Percentiles rank a stretch among this genome's conserved stretches.
phyloP scores from a whole-genome alignment of 2,113 vertebrate species.

The Cyanoderma ruficeps region DNA sequence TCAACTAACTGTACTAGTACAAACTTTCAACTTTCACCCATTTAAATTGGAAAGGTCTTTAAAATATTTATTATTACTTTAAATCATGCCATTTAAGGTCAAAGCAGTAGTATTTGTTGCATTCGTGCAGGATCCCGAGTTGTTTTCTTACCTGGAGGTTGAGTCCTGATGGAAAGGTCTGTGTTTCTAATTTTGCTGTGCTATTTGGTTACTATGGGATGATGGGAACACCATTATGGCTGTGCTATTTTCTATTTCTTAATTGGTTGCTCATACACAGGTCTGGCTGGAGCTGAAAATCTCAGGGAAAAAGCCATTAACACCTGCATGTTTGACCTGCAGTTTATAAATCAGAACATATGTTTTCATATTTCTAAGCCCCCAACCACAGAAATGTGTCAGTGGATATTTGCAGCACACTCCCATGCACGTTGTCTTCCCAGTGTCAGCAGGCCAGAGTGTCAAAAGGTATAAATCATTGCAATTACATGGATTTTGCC shows the following conservation, averaged over 20 bases:
- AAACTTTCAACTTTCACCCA: slow-evolving; percentile 35
- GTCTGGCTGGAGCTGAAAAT: slow-evolving; percentile 58
- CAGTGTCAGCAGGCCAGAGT: slow-evolving; percentile 27
- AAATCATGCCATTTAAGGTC: slow-evolving; percentile 49
- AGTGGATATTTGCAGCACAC: slow-evolving; percentile 35
- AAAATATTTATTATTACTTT: slow-evolving; percentile 63
- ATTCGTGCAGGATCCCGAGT: not conserved
- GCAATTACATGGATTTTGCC: slow-evolving; percentile 38
- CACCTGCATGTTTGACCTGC: slow-evolving; percentile 62
- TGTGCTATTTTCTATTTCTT: slow-evolving; percentile 52
- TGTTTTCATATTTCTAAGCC: slow-evolving; percentile 65
- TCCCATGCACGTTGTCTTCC: slow-evolving; percentile 20
- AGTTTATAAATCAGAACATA: slow-evolving; percentile 70
- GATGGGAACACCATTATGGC: slow-evolving; percentile 64
- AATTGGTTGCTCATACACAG: slow-evolving; percentile 45
- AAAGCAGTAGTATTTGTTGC: slow-evolving; percentile 57
- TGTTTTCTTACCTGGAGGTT: slow-evolving; percentile 65
- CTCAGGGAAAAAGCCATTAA: slow-evolving; percentile 61
- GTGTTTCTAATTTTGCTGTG: slow-evolving; percentile 65
- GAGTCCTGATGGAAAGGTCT: slow-evolving; percentile 52
- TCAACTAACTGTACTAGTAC: not conserved
- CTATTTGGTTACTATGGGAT: slow-evolving; percentile 50
- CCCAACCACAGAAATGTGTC: slow-evolving; percentile 1
- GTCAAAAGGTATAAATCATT: slow-evolving; percentile 60
- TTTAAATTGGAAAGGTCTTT: slow-evolving; percentile 40